Percentiles rank a stretch among this genome's conserved stretches.
These are phyloP conservation scores for Cercocebus atys DNA, from an alignment of 2,113 vertebrate genomes.

Conservation along the genomic window DNA sequence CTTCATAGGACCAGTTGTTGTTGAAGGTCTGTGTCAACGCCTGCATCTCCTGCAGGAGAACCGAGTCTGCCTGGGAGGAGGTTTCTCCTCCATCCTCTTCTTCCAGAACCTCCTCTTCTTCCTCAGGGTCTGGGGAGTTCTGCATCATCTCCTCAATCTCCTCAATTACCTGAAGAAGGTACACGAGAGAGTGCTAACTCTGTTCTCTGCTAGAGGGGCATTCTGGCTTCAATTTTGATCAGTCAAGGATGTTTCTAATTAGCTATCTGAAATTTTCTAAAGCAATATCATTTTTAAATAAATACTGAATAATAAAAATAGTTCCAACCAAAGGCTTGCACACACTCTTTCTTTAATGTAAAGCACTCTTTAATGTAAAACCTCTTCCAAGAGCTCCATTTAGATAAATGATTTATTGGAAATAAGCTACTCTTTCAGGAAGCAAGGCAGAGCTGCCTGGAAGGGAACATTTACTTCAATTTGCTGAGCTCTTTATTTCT, in stretches of 20 bases:
- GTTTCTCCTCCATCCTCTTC: constrained; percentile 88
- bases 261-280: constrained; percentile 3
- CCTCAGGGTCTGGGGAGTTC: constrained; percentile 93
- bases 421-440: constrained; percentile 56
- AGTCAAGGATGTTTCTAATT: background rate
- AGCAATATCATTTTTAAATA: background rate
- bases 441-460: constrained; percentile 34
- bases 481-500: constrained; percentile 50
- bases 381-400: constrained; percentile 69
- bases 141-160: constrained; percentile 98
- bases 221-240: background rate
- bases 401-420: constrained; percentile 63
- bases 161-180: constrained; percentile 90
- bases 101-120: constrained; percentile 90
- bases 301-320: constrained; percentile 61
- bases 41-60: constrained; percentile 92
- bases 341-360: background rate
- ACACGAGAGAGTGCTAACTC: background rate
- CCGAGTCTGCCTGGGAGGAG: constrained; percentile 87
- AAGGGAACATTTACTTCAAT: constrained; percentile 59
- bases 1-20: constrained; percentile 94
- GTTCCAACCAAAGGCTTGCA: background rate
- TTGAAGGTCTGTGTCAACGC: constrained; percentile 91
- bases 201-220: background rate
- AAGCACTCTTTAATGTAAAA: constrained; percentile 31